Evolutionary conservation across 2,888 invertebrate genomes (phyloP), one percentile per base, ranked within the genome.

Genomic region (Leptogaster cylindrica): DNA sequence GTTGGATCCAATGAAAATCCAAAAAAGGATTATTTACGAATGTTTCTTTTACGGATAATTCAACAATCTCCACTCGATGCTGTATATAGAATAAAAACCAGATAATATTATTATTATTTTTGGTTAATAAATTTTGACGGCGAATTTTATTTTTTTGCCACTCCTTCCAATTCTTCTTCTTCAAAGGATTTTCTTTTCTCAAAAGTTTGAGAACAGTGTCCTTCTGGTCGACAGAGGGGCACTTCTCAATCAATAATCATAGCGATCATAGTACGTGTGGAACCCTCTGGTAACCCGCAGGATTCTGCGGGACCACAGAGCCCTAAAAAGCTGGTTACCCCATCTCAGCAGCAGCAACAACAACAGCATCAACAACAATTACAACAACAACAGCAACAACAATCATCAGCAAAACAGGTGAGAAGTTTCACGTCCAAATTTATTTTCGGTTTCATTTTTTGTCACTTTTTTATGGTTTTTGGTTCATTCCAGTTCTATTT

Each of bases 211-310:
- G 70, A 71, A 71, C 64, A 69, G 71, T 72, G 71, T 71, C 71
- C 71, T 71, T 72, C 61, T 64, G 68, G 69, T 46, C 25, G 55
- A 61, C 39, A 67, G 67, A 63, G 51, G 71, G 71, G 65, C 70
- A 65, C 70, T 71, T 68, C 69, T 70, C 70, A 70, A 71, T 70
- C 68, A 50, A 72, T 61, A 71, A 72, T 69, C 72, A 72, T 75
- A 72, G 75, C 75, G 72, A 75, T 75, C 73, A 75, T 75, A 75
- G 75, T 75, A 73, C 75, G 75, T 70, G 74, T 75, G 70, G 75
- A 75, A 71, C 73, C 74, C 73, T 75, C 75, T 72, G 74, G 73
- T 71, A 73, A 72, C 74, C 74, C 75, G 73, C 74, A 74, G 73
- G 74, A 74, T 72, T 73, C 75, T 74, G 75, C 74, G 75, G 75